phyloP scores from a whole-genome alignment of 2,888 invertebrate genomes.

The Heteromurus nitidus region DNA sequence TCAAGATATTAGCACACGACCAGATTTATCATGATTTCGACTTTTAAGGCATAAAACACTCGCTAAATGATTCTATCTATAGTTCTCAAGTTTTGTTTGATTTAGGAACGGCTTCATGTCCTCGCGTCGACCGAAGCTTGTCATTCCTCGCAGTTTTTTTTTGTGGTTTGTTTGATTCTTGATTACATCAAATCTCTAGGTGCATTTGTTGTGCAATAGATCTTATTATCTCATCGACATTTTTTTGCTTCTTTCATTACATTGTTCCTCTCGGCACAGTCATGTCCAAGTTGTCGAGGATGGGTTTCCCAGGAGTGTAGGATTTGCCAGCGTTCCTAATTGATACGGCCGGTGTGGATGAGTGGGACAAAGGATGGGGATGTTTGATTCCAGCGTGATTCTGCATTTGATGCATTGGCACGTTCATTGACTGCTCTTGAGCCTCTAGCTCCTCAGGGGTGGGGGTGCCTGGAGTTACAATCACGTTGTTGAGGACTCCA shows the following conservation, averaged over 20 bases:
- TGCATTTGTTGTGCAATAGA: no score
- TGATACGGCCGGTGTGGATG: slow-evolving; percentile 27
- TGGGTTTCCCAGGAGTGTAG: slow-evolving; percentile 46
- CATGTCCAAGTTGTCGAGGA: slow-evolving; percentile 55
- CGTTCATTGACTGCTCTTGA: slow-evolving; percentile 14
- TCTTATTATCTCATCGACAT: background rate
- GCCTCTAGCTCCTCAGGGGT: slow-evolving; percentile 36
- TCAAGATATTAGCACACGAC: no score
- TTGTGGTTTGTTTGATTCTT: background rate
- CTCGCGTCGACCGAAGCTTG: background rate
- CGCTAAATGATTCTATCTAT: no score
- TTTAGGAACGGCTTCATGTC: background rate
- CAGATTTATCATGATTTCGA: no score
- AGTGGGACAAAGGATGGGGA: slow-evolving; percentile 12
- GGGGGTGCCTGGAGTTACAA: slow-evolving; percentile 46
- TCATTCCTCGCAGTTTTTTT: background rate
- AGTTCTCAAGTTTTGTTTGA: background rate
- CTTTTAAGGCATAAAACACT: no score
- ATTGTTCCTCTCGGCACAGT: slow-evolving; percentile 55
- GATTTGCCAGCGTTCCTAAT: slow-evolving; percentile 40
- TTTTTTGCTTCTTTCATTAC: slow-evolving; percentile 18
- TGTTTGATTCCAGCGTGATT: background rate
- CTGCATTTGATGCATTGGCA: background rate
- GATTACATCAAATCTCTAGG: background rate
- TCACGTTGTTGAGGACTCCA: slow-evolving; percentile 52